Conservation (phyloP, 2,113 vertebrate species). For the Eulemur macaco region DNA sequence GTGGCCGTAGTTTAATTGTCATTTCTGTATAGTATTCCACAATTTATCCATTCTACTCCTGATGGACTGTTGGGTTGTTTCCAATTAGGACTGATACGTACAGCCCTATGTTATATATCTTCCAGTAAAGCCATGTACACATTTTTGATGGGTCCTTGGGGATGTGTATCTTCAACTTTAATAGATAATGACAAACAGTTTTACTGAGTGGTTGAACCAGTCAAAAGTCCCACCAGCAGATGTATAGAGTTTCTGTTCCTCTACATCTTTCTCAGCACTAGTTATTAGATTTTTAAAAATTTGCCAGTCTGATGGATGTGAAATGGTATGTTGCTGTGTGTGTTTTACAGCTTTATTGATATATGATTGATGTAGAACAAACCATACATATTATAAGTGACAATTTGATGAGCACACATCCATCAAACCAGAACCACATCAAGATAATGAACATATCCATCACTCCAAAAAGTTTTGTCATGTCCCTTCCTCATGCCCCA, state of each 20-base stretch:
- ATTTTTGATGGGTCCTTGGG: neutral
- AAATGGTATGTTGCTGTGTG: neutral
- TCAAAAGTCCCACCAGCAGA: neutral
- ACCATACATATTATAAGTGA: neutral
- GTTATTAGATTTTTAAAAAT: neutral
- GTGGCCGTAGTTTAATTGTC: neutral
- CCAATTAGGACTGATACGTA: neutral
- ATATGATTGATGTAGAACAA: constrained; percentile 2
- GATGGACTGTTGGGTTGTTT: neutral
- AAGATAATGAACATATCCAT: neutral
- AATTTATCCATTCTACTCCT: neutral
- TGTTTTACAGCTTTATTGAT: neutral
- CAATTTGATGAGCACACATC: neutral
- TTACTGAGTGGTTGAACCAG: neutral
- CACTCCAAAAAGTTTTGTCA: neutral
- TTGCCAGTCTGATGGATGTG: neutral
- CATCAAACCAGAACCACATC: neutral
- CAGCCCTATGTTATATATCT: neutral
- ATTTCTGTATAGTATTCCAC: neutral
- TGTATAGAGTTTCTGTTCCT: neutral
- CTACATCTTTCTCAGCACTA: neutral
- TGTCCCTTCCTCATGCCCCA: neutral
- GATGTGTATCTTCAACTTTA: neutral
- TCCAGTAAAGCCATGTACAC: neutral
- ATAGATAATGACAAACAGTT: neutral